Percentiles rank a stretch among this genome's conserved stretches.
phyloP scores from a whole-genome alignment of 2,888 invertebrate species.

The Temnothorax rugatulus region DNA sequence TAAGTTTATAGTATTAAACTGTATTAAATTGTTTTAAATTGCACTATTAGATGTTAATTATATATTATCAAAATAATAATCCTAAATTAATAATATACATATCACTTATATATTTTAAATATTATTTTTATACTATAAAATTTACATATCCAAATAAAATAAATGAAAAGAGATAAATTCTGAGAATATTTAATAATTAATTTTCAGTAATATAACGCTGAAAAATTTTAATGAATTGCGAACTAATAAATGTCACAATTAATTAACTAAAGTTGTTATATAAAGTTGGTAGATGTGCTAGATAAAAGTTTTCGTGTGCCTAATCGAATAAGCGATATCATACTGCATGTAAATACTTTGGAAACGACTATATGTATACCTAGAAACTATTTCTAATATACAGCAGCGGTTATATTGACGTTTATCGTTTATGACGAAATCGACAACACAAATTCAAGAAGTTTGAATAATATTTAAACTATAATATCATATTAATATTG shows the following conservation, averaged over 20 bases:
- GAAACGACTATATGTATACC: background rate
- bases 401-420: background rate
- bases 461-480: background rate
- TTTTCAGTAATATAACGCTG: background rate
- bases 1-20: background rate
- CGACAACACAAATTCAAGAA: background rate
- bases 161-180: background rate
- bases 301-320: constrained; percentile 11
- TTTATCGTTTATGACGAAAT: constrained; percentile 11
- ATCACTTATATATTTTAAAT: background rate
- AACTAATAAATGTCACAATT: background rate
- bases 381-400: constrained; percentile 3
- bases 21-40: background rate
- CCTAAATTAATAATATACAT: background rate
- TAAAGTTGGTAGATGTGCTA: background rate
- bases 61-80: background rate
- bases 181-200: background rate
- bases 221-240: no score
- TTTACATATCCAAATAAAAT: background rate
- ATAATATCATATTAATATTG: background rate
- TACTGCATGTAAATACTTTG: constrained; percentile 5
- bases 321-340: background rate
- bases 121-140: background rate
- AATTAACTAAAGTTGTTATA: background rate
- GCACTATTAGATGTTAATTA: background rate